These are phyloP conservation scores for Cremastobaeus sp. DNA, from an alignment of 2,888 invertebrate genomes.

Conservation along the genomic window DNA sequence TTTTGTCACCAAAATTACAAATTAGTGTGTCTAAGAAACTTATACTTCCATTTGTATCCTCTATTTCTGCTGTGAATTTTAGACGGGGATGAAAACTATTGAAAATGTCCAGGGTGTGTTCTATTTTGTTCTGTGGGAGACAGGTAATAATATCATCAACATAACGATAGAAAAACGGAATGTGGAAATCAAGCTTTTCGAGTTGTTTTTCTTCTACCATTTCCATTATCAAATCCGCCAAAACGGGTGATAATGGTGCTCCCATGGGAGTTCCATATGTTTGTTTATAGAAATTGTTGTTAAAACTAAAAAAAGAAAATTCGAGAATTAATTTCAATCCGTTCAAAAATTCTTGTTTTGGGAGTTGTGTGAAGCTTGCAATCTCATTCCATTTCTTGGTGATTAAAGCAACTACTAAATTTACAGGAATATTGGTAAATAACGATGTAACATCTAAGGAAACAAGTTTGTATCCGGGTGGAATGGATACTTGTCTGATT, in stretches of 20 bases:
- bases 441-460: slow-evolving; percentile 14
- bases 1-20: neutral
- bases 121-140: neutral
- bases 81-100: neutral
- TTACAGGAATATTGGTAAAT: slow-evolving; percentile 11
- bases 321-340: slow-evolving; percentile 1
- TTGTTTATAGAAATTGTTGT: neutral
- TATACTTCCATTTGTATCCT: neutral
- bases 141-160: too few relatives aligned
- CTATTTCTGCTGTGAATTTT: neutral
- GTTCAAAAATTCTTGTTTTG: neutral
- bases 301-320: neutral
- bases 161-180: neutral
- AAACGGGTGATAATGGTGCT: slow-evolving; percentile 2
- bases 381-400: neutral
- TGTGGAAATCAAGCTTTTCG: too few relatives aligned
- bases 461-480: slow-evolving; percentile 4
- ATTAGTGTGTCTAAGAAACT: neutral
- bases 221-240: slow-evolving; percentile 2
- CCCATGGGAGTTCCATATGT: neutral
- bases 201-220: neutral
- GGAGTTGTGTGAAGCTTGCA: neutral
- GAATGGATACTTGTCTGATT: neutral
- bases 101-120: neutral
- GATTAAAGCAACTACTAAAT: neutral